Base-by-base conservation (phyloP, 2,113 vertebrate genomes). In the Forbesichthys agassizii region DNA sequence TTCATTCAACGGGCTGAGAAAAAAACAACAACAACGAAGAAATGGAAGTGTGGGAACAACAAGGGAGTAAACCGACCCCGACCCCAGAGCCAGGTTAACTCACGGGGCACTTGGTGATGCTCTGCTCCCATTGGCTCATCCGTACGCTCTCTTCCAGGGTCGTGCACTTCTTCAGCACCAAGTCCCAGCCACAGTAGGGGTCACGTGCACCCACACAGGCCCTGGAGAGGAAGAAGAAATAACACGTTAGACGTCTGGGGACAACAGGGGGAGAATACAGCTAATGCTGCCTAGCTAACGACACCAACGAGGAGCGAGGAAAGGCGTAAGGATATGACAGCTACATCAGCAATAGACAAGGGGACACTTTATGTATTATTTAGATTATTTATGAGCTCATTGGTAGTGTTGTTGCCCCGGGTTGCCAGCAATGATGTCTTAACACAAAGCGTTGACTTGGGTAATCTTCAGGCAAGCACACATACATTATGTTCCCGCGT, bases 51-150 rank as follows among this genome's bases (percentile, higher is more conserved):
- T 27, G 27, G 27, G 27, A 27, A 66, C 20, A 61, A 77, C 5
- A 64, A 51, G 60, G 48, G 12, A 73, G 71, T 61, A 36, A 61
- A 48, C 36, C 53, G n/a, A 48, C 67, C 48, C 9, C 33, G 13
- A 27, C 27, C 58, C 53, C 18, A 62, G 36, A 42, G 36, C 36
- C 36, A 42, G 0, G 27, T 53, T 20, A 78, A 94, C 96, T 93
- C 91, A 99, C 97, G 14, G 97, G 97, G 74, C 97, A 99, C 69
- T 90, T 74, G 7, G 93, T 92, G 82, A 97, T 94, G 85, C 91
- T 97, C 86, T 99, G 97, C 69, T 98, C 96, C 97, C 97, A 99
- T 66, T 97, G 95, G 53, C 91, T 95, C 97, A 99, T 98, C 80
- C 94, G 94, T 75, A 96, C 90, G 67, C 97, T 98, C 76, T 97